These are phyloP conservation scores for Ammospiza caudacuta DNA, from an alignment of 2,113 vertebrate genomes.

Conservation along the genomic window DNA sequence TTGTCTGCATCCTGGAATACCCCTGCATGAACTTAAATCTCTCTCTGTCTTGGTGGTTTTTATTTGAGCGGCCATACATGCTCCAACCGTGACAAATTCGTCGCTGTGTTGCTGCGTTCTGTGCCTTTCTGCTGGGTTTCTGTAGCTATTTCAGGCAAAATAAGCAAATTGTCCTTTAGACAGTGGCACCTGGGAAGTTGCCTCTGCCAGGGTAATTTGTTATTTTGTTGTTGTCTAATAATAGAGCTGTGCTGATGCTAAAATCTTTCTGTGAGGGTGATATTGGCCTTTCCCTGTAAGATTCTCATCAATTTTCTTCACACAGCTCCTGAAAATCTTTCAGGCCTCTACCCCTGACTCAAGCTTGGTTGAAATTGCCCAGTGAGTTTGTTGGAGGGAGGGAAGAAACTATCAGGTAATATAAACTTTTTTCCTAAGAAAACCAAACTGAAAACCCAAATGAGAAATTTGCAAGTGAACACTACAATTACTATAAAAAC, in stretches of 20 bases:
- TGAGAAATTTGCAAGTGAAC: neutral
- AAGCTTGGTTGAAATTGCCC: neutral
- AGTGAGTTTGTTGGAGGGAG: neutral
- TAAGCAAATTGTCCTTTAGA: neutral
- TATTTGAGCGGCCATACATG: neutral
- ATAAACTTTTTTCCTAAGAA: neutral
- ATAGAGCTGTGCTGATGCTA: neutral
- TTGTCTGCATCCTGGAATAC: neutral
- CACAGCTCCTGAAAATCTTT: neutral
- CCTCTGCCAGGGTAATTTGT: neutral
- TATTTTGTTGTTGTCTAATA: neutral
- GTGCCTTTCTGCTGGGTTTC: neutral
- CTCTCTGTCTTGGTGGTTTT: neutral
- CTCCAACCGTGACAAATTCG: neutral
- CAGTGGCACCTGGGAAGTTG: neutral
- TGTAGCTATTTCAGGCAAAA: neutral
- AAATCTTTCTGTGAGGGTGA: rapidly evolving
- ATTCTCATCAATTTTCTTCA: neutral
- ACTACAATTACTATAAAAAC: neutral
- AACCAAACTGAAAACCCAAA: neutral
- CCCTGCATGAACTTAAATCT: neutral
- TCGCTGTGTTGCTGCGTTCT: rapidly evolving
- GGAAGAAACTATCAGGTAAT: neutral
- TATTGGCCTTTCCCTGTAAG: neutral
- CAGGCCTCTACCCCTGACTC: neutral